phyloP scores from a whole-genome alignment of 1,140 invertebrate species.

The Panagrolaimus sp. region DNA sequence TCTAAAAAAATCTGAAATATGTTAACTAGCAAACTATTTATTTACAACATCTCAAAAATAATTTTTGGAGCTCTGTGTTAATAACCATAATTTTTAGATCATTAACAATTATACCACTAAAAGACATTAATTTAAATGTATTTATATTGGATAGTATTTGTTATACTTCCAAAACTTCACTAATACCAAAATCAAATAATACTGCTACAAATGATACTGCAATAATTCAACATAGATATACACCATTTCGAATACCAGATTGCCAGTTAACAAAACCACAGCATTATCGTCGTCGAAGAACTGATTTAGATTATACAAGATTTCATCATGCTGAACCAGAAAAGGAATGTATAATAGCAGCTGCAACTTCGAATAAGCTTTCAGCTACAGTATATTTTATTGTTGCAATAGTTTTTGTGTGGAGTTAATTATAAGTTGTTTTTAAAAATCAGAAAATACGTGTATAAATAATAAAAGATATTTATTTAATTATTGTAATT shows the following conservation, averaged over 20 bases:
- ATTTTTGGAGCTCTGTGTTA: too few relatives aligned
- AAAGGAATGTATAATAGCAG: not conserved
- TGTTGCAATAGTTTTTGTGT: too few relatives aligned
- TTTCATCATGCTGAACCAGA: conserved; percentile 1
- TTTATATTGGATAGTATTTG: not conserved
- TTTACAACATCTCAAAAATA: too few relatives aligned
- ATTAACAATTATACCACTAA: not conserved
- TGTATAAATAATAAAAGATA: too few relatives aligned
- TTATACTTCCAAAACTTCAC: not conserved
- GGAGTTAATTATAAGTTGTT: not conserved
- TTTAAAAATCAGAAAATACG: too few relatives aligned
- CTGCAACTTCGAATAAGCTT: too few relatives aligned
- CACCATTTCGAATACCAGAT: not conserved
- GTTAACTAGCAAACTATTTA: too few relatives aligned
- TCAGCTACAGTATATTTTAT: too few relatives aligned
- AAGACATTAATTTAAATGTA: not conserved
- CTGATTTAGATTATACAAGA: conserved; percentile 8
- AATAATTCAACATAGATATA: not conserved
- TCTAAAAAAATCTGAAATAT: too few relatives aligned
- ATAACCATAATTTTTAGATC: too few relatives aligned
- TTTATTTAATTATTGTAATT: too few relatives aligned
- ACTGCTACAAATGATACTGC: too few relatives aligned
- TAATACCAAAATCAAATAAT: not conserved
- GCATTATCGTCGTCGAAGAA: not conserved
- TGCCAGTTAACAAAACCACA: not conserved